phyloP scores from a whole-genome alignment of 2,888 invertebrate species.

The Sepioteuthis lessoniana region DNA sequence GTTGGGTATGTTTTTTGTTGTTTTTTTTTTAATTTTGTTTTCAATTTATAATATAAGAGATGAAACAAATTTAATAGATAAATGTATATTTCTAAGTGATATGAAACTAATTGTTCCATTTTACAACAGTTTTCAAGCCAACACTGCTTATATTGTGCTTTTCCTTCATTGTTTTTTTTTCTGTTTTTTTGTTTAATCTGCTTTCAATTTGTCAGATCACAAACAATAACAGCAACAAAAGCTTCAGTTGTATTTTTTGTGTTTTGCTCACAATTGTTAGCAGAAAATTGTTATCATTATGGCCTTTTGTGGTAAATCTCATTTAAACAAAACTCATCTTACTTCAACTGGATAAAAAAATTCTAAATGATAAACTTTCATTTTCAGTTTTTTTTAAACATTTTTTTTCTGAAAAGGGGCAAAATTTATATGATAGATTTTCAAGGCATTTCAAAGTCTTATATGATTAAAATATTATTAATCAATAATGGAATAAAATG shows the following conservation, averaged over 20 bases:
- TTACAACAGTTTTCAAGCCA: not conserved
- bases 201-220: not conserved
- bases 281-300: not conserved
- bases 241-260: not conserved
- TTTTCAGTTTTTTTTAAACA: not conserved
- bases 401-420: not conserved
- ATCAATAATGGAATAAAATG: no score
- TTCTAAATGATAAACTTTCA: not conserved
- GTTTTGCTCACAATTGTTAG: not conserved
- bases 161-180: not conserved
- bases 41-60: not conserved
- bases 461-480: no score
- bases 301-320: not conserved
- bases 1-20: not conserved
- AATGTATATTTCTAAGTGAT: not conserved
- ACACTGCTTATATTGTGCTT: not conserved
- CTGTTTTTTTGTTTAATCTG: not conserved
- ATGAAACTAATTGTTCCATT: not conserved
- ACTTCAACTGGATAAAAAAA: no score
- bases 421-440: no score
- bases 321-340: not conserved
- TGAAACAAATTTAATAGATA: not conserved
- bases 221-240: not conserved
- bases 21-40: not conserved
- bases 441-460: no score